phyloP scores from a whole-genome alignment of 1,140 invertebrate genomes.

The Coelopa frigida region DNA sequence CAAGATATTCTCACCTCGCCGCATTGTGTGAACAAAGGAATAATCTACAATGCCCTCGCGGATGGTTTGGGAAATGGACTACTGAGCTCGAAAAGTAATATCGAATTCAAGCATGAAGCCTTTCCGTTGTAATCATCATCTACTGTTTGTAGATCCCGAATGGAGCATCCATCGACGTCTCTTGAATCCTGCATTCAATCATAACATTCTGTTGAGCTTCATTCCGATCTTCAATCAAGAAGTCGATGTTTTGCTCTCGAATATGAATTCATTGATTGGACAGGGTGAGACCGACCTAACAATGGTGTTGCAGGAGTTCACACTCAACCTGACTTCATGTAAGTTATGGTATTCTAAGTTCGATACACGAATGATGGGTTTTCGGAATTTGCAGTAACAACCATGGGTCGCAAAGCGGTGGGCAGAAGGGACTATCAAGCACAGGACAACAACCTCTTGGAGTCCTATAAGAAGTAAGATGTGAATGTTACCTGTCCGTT shows the following conservation, averaged over 20 bases:
- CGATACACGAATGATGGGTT: background rate
- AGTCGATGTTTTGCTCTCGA: conserved; percentile 10
- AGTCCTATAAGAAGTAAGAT: conserved; percentile 30
- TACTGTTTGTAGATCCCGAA: conserved; percentile 16
- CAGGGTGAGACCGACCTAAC: conserved; percentile 14
- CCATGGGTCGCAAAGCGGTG: conserved; percentile 34
- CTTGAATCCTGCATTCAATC: conserved; percentile 24
- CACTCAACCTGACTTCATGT: conserved; percentile 28
- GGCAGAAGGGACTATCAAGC: conserved; percentile 12
- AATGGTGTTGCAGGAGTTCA: conserved; percentile 15
- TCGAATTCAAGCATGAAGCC: too few species aligned
- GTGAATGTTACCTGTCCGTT: background rate
- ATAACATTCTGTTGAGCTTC: conserved; percentile 26
- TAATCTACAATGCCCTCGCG: conserved; percentile 32
- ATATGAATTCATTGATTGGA: conserved; percentile 12
- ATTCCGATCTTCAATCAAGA: conserved; percentile 26
- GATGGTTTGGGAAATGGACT: conserved; percentile 32
- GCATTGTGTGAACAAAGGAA: conserved; percentile 33
- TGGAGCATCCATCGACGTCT: conserved; percentile 24
- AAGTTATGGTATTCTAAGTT: conserved; percentile 13
- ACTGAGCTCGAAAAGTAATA: conserved; percentile 30
- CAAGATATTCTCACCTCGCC: conserved; percentile 38
- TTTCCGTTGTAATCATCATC: too few species aligned
- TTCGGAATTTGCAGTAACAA: conserved; percentile 27
- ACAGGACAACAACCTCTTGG: conserved; percentile 18